phyloP scores from a whole-genome alignment of 2,888 invertebrate genomes.

The Leptopterna dolabrata region DNA sequence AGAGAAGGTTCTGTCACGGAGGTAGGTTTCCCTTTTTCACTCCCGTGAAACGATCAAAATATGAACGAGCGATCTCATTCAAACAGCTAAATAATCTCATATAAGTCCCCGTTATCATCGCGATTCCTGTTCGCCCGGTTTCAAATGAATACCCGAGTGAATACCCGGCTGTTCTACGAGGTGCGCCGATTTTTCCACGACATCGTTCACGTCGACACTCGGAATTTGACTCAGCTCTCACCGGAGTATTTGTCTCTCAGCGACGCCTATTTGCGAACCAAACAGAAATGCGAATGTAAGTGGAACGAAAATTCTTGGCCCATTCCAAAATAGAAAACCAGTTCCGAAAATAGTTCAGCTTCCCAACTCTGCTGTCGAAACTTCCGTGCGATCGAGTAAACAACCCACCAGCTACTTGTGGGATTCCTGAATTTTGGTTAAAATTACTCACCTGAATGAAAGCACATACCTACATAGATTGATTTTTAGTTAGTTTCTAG shows the following conservation, averaged over 20 bases:
- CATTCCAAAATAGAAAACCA: neutral
- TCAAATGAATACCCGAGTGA: constrained; percentile 10
- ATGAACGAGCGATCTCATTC: neutral
- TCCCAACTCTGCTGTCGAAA: neutral
- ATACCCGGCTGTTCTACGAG: neutral
- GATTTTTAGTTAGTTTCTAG: too few species aligned
- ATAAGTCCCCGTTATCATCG: neutral
- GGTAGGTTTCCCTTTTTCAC: neutral
- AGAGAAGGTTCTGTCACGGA: neutral
- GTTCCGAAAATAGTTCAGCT: neutral
- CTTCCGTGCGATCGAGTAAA: neutral
- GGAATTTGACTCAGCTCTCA: constrained; percentile 41
- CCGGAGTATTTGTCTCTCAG: constrained; percentile 63
- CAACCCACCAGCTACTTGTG: neutral
- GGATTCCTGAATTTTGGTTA: too few species aligned
- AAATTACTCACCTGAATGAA: too few species aligned
- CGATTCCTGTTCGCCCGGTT: neutral
- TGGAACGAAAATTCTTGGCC: constrained; percentile 62
- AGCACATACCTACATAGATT: too few species aligned
- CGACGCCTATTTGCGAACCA: constrained; percentile 75
- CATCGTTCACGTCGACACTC: constrained; percentile 9
- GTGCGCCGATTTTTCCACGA: constrained; percentile 9
- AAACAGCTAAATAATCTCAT: neutral
- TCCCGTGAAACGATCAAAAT: neutral
- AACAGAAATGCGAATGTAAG: constrained; percentile 80